Base-by-base conservation (phyloP, 53 echinoderm and acorn worm genomes). In the Arbacia lixula region DNA sequence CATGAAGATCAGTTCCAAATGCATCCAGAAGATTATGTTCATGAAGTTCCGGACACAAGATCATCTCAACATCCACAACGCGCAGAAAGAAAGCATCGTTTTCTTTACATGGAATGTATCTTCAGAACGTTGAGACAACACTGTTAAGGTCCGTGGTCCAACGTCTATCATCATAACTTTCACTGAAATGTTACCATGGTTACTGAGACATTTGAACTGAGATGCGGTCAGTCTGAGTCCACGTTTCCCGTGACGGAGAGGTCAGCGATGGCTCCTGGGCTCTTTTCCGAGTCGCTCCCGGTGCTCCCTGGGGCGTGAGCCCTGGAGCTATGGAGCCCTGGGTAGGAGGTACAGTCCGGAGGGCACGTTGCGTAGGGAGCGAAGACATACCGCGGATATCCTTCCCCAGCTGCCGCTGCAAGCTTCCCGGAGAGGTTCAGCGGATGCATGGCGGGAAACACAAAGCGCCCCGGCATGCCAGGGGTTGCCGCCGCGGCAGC, bases 341-440 rank as follows among this genome's bases (percentile, higher is more conserved):
- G 93, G 57, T 91, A 96, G 60, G 93, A 93, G 6, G 94, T 87
- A 60, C 91, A 91, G 66, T 96, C 96, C 46, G 96, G 93, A 19
- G 93, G 96, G 61, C 96, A 96, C 24, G 96, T 85, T 6, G 89
- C 84, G 78, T 96, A 96, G 14, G 96, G 96, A 34, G 96, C 96
- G 36, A 96, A 96, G 11, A 96, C 85, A 30, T 91, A 88, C 16
- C 96, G 85, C 3, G 96, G 96, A 52, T 94, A 96, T 28, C 91
- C 91, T 36, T 93, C 96, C 14, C 87, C 87, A 28, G 93, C 75
- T 10, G 89, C 89, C 20, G 93, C 82, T 25, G 99, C 94, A 28
- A 99, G 86, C 68, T 99, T 99, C 2, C 99, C 91, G 8, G 96
- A 85, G 8, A 96, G 71, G 46, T 89, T 90, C 52, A 93, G 89